phyloP scores from a whole-genome alignment of 2,888 invertebrate genomes.

The Aplocera efformata region DNA sequence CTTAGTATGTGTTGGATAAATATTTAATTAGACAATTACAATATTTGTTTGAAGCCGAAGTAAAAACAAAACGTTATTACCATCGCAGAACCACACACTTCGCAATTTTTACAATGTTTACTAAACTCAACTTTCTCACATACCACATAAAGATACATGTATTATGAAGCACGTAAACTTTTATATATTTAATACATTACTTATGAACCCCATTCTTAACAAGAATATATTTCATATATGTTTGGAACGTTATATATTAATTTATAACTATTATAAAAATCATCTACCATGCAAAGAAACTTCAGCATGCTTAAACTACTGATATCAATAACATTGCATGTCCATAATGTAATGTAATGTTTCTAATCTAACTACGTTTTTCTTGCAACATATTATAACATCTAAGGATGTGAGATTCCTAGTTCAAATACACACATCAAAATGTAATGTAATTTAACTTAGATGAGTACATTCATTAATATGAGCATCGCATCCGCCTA shows the following conservation, averaged over 20 bases:
- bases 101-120: slow-evolving; percentile 47
- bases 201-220: slow-evolving; percentile 57
- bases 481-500: slow-evolving; percentile 21
- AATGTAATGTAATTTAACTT: slow-evolving; percentile 7
- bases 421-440: slow-evolving; percentile 39
- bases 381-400: slow-evolving; percentile 42
- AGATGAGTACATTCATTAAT: slow-evolving; percentile 34
- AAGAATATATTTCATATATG: slow-evolving; percentile 46
- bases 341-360: slow-evolving; percentile 53
- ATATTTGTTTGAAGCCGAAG: slow-evolving; percentile 66
- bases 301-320: slow-evolving; percentile 56
- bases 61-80: slow-evolving; percentile 63
- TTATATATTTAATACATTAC: slow-evolving; percentile 33
- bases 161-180: slow-evolving; percentile 55
- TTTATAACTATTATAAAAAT: slow-evolving; percentile 52
- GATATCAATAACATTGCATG: slow-evolving; percentile 67
- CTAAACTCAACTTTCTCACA: slow-evolving; percentile 45
- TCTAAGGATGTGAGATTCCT: slow-evolving; percentile 51
- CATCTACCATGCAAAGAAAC: slow-evolving; percentile 68
- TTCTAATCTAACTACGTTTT: slow-evolving; percentile 47
- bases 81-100: slow-evolving; percentile 54
- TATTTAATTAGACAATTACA: slow-evolving; percentile 76
- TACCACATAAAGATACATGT: slow-evolving; percentile 48
- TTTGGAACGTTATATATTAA: slow-evolving; percentile 56
- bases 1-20: slow-evolving; percentile 65